Percentiles rank a stretch among this genome's conserved stretches.
These are phyloP conservation scores for Podarcis raffonei DNA, from an alignment of 2,113 vertebrate genomes.

Conservation along the genomic window DNA sequence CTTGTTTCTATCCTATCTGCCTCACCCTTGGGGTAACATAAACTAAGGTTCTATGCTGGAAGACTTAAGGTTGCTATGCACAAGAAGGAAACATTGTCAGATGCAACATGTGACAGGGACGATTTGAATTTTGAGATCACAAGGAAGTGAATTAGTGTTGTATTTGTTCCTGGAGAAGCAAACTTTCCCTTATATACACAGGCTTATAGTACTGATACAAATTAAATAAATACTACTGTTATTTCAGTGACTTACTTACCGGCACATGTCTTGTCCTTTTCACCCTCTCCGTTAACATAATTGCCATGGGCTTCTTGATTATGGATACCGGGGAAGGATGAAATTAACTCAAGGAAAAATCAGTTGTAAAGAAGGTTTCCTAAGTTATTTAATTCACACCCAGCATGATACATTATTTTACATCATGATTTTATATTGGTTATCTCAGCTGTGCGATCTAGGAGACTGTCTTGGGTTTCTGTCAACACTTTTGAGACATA, in stretches of 20 bases:
- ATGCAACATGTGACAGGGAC: neutral
- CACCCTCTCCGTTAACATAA: too few relatives aligned
- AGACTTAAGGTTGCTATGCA: neutral
- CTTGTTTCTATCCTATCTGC: neutral
- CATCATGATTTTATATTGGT: neutral
- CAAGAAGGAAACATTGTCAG: neutral
- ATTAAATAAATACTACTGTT: neutral
- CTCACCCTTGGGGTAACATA: neutral
- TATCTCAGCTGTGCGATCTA: neutral
- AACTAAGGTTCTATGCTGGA: neutral
- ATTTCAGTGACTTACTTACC: neutral
- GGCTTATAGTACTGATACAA: rapidly evolving
- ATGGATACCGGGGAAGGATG: neutral
- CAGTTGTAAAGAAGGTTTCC: neutral
- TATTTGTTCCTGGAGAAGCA: neutral
- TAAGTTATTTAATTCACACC: neutral
- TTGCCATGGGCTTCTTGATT: neutral
- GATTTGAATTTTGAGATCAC: neutral
- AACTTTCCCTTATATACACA: neutral
- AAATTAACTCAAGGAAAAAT: neutral
- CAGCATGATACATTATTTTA: neutral
- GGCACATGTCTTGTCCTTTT: neutral
- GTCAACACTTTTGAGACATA: neutral
- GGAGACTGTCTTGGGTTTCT: neutral
- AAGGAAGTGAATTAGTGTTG: neutral